phyloP scores from a whole-genome alignment of 2,113 vertebrate species.

The Sorex fumeus region DNA sequence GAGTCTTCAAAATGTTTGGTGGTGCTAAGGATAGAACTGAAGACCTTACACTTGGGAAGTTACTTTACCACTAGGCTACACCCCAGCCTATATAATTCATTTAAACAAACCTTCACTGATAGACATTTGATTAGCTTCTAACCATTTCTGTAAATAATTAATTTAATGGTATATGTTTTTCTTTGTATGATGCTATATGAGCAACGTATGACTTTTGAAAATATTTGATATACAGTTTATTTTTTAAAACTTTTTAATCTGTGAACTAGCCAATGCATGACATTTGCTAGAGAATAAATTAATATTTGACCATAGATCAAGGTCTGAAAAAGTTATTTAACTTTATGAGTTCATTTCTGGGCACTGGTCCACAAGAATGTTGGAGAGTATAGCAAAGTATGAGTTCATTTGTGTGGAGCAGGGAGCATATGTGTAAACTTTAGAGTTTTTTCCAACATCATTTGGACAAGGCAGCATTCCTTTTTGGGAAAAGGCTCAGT shows the following conservation, averaged over 20 bases:
- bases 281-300: slow-evolving; percentile 75
- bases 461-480: slow-evolving; percentile 47
- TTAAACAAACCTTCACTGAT: background rate
- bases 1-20: too few relatives aligned
- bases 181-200: background rate
- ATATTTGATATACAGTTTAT: slow-evolving; percentile 38
- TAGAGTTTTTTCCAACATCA: slow-evolving; percentile 64
- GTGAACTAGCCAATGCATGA: background rate
- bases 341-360: slow-evolving; percentile 82
- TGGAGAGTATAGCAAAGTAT: slow-evolving; percentile 52
- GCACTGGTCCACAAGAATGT: slow-evolving; percentile 76
- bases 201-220: slow-evolving; percentile 24
- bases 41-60: too few relatives aligned
- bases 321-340: slow-evolving; percentile 70
- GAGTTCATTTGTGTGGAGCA: slow-evolving; percentile 77
- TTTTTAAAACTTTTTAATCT: slow-evolving; percentile 58
- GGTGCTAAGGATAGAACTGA: too few relatives aligned
- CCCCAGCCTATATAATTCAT: background rate
- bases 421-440: slow-evolving; percentile 44
- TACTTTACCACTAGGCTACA: background rate
- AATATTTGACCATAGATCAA: slow-evolving; percentile 67
- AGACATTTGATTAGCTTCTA: slow-evolving; percentile 35
- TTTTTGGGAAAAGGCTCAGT: slow-evolving; percentile 14
- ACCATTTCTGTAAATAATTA: slow-evolving; percentile 29
- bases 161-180: slow-evolving; percentile 13